These are phyloP conservation scores for Drosophila borborema DNA, from an alignment of 2,888 invertebrate genomes.

Conservation along the genomic window DNA sequence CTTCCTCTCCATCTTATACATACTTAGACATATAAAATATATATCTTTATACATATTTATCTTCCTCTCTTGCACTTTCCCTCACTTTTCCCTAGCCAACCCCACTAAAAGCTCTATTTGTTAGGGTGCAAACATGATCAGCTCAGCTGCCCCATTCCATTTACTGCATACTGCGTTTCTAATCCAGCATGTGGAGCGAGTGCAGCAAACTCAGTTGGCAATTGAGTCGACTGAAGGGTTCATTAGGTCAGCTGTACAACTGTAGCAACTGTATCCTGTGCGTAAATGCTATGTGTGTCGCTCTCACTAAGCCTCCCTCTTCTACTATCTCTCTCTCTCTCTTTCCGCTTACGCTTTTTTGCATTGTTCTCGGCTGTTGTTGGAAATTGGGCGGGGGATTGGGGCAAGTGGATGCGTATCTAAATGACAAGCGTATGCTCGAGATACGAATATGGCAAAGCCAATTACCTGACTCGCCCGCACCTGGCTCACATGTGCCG, in stretches of 20 bases:
- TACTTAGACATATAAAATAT: too few relatives aligned
- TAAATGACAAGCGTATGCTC: slow-evolving; percentile 72
- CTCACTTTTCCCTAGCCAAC: background rate
- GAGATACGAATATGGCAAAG: slow-evolving; percentile 63
- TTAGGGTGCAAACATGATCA: background rate
- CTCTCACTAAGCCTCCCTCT: background rate
- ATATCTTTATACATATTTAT: too few relatives aligned
- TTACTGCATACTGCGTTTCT: background rate
- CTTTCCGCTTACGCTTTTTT: background rate
- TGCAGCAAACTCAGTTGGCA: slow-evolving; percentile 13
- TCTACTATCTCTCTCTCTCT: background rate
- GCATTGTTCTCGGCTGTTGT: background rate
- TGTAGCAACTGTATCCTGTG: slow-evolving; percentile 1
- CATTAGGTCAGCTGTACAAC: slow-evolving; percentile 20
- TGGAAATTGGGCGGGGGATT: background rate
- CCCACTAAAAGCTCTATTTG: background rate
- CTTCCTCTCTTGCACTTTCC: background rate
- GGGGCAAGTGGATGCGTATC: slow-evolving; percentile 51
- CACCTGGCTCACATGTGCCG: background rate
- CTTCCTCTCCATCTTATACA: too few relatives aligned
- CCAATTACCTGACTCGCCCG: slow-evolving; percentile 68
- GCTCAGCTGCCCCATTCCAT: background rate
- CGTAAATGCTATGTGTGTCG: background rate
- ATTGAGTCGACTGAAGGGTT: slow-evolving; percentile 19
- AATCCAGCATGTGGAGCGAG: background rate